A percentile compares a stretch with the other conserved stretches of the same genome.
Conservation (phyloP, 2,797 vertebrate genomes). For the Okamejei kenojei region DNA sequence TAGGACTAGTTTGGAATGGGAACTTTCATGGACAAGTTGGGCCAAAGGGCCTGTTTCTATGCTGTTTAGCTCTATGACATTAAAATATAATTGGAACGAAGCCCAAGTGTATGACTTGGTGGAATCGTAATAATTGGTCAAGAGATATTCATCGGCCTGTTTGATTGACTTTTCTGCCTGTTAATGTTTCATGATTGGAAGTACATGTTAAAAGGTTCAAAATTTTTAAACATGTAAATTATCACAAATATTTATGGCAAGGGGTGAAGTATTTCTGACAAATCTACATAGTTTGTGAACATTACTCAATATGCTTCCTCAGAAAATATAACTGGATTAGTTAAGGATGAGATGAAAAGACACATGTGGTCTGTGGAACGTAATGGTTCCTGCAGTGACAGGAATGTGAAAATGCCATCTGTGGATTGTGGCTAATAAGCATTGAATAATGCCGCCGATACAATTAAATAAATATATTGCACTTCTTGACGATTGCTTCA, state of each 20-base stretch:
- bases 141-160: neutral
- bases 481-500: neutral
- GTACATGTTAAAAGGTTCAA: neutral
- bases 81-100: neutral
- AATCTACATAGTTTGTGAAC: neutral
- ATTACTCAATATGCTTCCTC: neutral
- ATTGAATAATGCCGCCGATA: neutral
- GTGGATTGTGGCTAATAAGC: neutral
- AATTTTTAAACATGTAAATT: neutral
- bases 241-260: neutral
- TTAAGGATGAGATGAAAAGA: neutral
- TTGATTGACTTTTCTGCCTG: neutral
- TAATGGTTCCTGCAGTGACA: neutral
- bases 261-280: neutral
- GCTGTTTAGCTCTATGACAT: neutral
- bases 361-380: neutral
- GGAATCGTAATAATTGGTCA: neutral
- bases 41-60: neutral
- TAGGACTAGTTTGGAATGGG: too few relatives aligned
- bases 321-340: neutral
- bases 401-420: neutral
- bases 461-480: neutral
- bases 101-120: neutral
- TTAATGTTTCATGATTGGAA: neutral
- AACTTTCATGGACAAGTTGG: too few relatives aligned